phyloP scores from a whole-genome alignment of 2,888 invertebrate genomes.

The Odontocerum albicorne region DNA sequence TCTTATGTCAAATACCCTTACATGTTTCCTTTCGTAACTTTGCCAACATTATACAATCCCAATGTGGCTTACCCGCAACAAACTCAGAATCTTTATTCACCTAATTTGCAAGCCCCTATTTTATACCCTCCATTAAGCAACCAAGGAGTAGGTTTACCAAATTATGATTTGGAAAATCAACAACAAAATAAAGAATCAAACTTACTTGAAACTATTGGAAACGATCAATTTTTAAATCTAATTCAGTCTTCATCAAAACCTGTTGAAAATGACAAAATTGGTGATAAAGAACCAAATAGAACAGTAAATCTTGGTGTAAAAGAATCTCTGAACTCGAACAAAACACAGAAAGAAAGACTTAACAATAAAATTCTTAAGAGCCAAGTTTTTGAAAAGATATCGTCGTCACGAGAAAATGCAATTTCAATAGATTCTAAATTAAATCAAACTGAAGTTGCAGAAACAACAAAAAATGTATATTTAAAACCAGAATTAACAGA shows the following conservation, averaged over 20 bases:
- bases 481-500: no score
- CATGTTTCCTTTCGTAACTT: constrained; percentile 15
- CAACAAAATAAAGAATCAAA: constrained; percentile 19
- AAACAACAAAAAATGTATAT: no score
- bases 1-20: constrained; percentile 29
- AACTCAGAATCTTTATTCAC: constrained; percentile 32
- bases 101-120: constrained; percentile 29
- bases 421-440: no score
- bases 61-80: constrained; percentile 30
- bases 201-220: background rate
- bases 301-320: background rate
- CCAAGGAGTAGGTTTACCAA: constrained; percentile 7
- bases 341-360: no score
- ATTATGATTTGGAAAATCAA: constrained; percentile 22
- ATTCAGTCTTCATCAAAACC: no score
- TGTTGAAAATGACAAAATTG: no score
- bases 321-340: no score
- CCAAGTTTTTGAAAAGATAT: no score
- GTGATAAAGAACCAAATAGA: constrained; percentile 6
- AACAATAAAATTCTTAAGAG: no score
- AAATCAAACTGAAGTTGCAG: no score
- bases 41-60: constrained; percentile 26
- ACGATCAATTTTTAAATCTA: constrained; percentile 24
- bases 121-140: constrained; percentile 30
- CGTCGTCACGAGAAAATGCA: no score